Evolutionary conservation across 2,113 vertebrate genomes (phyloP).

Genomic region (Engystomops pustulosus): DNA sequence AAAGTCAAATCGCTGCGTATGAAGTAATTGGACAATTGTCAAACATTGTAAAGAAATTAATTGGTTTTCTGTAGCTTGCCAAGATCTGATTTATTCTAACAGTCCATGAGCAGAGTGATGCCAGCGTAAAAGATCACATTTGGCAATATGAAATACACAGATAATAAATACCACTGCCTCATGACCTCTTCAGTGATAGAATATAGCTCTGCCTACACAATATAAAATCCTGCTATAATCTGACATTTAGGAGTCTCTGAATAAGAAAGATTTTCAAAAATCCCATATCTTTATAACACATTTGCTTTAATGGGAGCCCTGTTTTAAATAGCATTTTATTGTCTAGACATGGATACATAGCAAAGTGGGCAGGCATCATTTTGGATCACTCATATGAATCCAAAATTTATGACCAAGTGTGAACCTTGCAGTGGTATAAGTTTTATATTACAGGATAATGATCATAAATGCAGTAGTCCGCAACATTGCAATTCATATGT

Average conservation of each 20-base stretch:
- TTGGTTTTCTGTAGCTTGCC: constrained; percentile 19
- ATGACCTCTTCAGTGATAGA: background rate
- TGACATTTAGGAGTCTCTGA: background rate
- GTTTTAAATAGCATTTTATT: no score
- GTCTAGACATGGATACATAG: background rate
- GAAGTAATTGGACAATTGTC: constrained; percentile 10
- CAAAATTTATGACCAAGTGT: no score
- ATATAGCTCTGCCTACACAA: background rate
- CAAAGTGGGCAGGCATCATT: no score
- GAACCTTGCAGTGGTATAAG: no score
- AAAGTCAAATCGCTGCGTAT: background rate
- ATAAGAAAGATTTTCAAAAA: no score
- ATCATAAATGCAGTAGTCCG: no score
- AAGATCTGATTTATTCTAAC: constrained; percentile 35
- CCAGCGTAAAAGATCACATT: background rate
- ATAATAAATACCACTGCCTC: constrained; percentile 12
- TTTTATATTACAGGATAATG: no score
- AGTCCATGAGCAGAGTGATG: background rate
- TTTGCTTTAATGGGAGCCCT: no score
- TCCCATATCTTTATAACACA: no score
- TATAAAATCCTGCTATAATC: background rate
- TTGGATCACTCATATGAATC: no score
- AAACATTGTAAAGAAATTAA: constrained; percentile 27
- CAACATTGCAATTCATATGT: no score
- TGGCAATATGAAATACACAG: background rate